phyloP scores from a whole-genome alignment of 2,113 vertebrate species.

The Plecturocebus donacophilus region DNA sequence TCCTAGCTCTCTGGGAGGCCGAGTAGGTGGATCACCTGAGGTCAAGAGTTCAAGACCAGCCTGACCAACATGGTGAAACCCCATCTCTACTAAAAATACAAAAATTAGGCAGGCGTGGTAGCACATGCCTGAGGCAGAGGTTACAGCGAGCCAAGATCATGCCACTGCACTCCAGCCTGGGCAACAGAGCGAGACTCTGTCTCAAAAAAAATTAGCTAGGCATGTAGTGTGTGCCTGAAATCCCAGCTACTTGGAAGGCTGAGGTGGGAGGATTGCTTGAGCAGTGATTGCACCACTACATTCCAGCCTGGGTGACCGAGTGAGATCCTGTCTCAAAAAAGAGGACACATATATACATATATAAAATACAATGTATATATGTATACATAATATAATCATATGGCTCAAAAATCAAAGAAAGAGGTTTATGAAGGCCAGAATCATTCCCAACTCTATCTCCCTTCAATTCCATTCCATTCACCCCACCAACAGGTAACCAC shows the following conservation, averaged over 20 bases:
- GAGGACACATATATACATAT: not conserved
- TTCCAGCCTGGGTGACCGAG: not conserved
- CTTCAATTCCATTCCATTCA: slow-evolving; percentile 12
- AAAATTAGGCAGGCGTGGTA: no score
- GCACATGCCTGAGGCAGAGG: not conserved
- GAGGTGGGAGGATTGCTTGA: not conserved
- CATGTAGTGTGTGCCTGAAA: not conserved
- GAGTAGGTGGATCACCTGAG: no score
- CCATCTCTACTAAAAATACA: no score
- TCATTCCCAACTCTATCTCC: not conserved
- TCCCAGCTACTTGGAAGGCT: not conserved
- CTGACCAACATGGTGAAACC: no score
- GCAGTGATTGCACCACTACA: not conserved
- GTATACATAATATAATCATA: slow-evolving; percentile 10
- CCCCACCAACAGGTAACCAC: not conserved
- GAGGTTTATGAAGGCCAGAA: not conserved
- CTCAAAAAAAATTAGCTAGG: not conserved
- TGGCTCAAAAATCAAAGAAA: slow-evolving; percentile 30
- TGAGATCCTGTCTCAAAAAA: not conserved
- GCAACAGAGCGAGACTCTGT: not conserved
- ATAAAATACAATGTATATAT: not conserved
- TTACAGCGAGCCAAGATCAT: no score
- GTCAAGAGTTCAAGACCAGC: no score
- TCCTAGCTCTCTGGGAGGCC: no score
- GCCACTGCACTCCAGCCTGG: no score